Evolutionary conservation across 2,888 invertebrate species (phyloP), one percentile per base, ranked within the genome.

Genomic region (Craniophora ligustri): DNA sequence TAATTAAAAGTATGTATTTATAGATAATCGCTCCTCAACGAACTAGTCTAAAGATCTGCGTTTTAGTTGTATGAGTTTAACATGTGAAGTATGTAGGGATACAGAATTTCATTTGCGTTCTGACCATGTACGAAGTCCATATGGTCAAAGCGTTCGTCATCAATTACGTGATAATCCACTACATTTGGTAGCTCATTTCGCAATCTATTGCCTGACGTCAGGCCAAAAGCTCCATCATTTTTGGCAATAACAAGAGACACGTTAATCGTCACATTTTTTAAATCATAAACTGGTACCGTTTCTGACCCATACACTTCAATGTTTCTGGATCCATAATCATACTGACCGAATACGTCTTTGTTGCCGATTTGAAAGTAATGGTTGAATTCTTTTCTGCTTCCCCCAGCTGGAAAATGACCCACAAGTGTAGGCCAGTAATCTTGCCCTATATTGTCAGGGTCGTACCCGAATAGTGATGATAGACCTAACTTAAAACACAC

Each of bases 101-200:
- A 64, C 23, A 64, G 18, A 7, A 21, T 0, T 16, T 7, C 10
- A 31, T 46, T 1, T 8, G 65, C 65, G 38, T 58, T 36, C 2
- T 0, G 0, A 11, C 28, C 41, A 16, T 16, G 30, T 16, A 42
- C 0, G 10, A 47, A 53, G 13, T 64, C 64, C 10, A 47, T 1
- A 11, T 64, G 64, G 31, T 15, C 49, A 14, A 64, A 64, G 3
- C 11, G 14, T 1, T 53, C 6, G 18, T 42, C 36, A 2, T 44
- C 14, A 4, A 64, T 14, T 6, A 49, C 13, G 5, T 46, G 7
- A 14, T 42, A 40, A 10, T 10, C 16, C n/a, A 36, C 30, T 11
- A 53, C 58, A 42, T 64, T 64, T 2, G 48, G 34, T 10, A 64
- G 34, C 10, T 38, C n/a, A 1, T 11, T 14, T 13, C 14, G 19